phyloP scores from a whole-genome alignment of 1,140 invertebrate genomes.

The Bombyx mandarina region DNA sequence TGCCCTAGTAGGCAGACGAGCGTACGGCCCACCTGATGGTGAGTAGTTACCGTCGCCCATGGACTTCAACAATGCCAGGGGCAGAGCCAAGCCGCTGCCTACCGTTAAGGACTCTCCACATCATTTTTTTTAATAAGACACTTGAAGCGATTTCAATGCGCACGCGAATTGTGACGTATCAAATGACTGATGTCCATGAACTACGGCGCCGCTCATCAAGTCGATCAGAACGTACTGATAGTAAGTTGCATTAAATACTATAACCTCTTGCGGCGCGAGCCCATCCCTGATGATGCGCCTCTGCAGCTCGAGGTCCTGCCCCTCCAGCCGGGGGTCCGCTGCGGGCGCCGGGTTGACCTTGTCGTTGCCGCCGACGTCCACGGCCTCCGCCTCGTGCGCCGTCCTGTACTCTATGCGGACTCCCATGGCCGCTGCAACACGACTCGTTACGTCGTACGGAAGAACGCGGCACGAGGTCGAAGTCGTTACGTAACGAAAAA shows the following conservation, averaged over 20 bases:
- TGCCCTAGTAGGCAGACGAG: too few species aligned
- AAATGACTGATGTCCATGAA: too few species aligned
- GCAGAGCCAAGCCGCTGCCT: too few species aligned
- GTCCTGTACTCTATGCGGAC: conserved; percentile 85
- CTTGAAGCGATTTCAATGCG: too few species aligned
- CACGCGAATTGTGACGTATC: too few species aligned
- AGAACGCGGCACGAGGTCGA: background rate
- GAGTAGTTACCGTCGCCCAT: too few species aligned
- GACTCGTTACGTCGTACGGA: background rate
- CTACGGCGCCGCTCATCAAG: background rate
- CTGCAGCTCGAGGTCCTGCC: conserved; percentile 16
- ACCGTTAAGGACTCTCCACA: too few species aligned
- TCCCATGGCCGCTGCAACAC: conserved; percentile 51
- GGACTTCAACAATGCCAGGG: too few species aligned
- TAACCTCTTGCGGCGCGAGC: conserved; percentile 15
- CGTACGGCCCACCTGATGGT: too few species aligned
- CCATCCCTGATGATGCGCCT: conserved; percentile 21
- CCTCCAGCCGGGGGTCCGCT: conserved; percentile 23
- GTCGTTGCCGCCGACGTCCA: conserved; percentile 75
- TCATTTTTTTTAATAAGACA: too few species aligned
- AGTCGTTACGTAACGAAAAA: background rate
- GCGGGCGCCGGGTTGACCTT: conserved; percentile 35
- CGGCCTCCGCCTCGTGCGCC: conserved; percentile 87
- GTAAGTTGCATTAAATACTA: conserved; percentile 1
- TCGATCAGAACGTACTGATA: too few species aligned